phyloP scores from a whole-genome alignment of 2,797 vertebrate genomes.

The Remorina albescens region DNA sequence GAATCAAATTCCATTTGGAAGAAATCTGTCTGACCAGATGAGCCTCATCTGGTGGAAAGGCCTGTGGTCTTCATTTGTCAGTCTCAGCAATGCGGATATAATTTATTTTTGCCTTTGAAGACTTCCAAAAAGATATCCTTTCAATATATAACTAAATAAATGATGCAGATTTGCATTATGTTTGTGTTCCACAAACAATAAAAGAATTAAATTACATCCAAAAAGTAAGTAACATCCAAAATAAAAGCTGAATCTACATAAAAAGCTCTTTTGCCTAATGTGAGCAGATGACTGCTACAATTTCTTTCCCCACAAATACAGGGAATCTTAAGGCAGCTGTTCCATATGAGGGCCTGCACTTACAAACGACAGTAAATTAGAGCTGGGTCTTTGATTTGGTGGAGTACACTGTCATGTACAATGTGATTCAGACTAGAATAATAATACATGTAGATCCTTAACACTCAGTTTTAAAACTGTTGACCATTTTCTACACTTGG shows the following conservation, averaged over 20 bases:
- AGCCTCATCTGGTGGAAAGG: constrained; percentile 63
- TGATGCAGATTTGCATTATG: background rate
- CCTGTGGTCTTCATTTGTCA: constrained; percentile 41
- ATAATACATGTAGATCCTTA: constrained; percentile 38
- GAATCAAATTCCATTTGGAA: constrained; percentile 60
- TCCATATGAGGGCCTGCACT: constrained; percentile 62
- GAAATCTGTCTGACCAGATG: constrained; percentile 65
- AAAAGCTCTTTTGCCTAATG: background rate
- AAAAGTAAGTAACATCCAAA: background rate
- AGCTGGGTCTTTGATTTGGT: constrained; percentile 30
- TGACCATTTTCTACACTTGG: constrained; percentile 3
- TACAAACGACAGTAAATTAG: constrained; percentile 44
- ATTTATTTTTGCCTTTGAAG: background rate
- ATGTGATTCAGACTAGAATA: constrained; percentile 27
- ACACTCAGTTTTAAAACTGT: constrained; percentile 12
- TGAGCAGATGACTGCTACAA: constrained; percentile 42
- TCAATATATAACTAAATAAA: constrained; percentile 3
- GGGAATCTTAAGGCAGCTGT: constrained; percentile 51
- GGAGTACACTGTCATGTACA: constrained; percentile 15
- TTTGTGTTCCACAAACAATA: constrained; percentile 8
- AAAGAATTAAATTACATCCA: constrained; percentile 8
- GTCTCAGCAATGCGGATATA: constrained; percentile 6
- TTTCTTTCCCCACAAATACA: constrained; percentile 41
- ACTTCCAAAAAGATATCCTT: constrained; percentile 4
- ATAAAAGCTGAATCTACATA: background rate